phyloP scores from a whole-genome alignment of 2,797 vertebrate genomes.

The Coluber constrictor region DNA sequence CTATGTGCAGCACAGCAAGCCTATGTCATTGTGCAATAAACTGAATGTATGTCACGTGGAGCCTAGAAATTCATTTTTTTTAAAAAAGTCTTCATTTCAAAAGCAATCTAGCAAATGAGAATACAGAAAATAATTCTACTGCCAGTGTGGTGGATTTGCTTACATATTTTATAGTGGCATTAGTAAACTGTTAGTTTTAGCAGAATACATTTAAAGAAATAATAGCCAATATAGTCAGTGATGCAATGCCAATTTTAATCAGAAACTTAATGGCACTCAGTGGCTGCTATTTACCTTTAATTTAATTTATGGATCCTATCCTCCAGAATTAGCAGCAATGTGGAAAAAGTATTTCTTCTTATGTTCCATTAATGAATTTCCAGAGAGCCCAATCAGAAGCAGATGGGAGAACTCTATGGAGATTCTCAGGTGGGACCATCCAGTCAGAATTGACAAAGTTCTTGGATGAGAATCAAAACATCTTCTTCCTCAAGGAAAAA shows the following conservation, averaged over 20 bases:
- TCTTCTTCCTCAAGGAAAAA: too few relatives aligned
- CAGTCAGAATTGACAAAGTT: neutral
- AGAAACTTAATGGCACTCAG: neutral
- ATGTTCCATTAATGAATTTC: neutral
- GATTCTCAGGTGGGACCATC: neutral
- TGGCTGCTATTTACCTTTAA: neutral
- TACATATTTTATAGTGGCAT: neutral
- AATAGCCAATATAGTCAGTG: conserved; percentile 40
- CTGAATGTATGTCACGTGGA: conserved; percentile 17
- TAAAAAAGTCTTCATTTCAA: neutral
- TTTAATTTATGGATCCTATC: neutral
- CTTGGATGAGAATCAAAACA: neutral
- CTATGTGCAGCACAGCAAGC: conserved; percentile 48
- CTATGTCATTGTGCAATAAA: conserved; percentile 42
- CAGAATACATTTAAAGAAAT: conserved; percentile 36
- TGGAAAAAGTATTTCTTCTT: neutral
- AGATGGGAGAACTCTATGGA: neutral
- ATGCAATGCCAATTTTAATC: neutral
- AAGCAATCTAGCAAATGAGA: conserved; percentile 37
- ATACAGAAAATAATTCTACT: conserved; percentile 18
- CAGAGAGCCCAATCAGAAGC: neutral
- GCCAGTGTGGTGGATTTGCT: neutral
- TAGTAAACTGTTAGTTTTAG: conserved; percentile 29
- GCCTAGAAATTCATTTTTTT: conserved; percentile 26
- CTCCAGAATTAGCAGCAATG: neutral